Conservation (phyloP, 2,113 vertebrate species). For the Rhadina sibilatrix region DNA sequence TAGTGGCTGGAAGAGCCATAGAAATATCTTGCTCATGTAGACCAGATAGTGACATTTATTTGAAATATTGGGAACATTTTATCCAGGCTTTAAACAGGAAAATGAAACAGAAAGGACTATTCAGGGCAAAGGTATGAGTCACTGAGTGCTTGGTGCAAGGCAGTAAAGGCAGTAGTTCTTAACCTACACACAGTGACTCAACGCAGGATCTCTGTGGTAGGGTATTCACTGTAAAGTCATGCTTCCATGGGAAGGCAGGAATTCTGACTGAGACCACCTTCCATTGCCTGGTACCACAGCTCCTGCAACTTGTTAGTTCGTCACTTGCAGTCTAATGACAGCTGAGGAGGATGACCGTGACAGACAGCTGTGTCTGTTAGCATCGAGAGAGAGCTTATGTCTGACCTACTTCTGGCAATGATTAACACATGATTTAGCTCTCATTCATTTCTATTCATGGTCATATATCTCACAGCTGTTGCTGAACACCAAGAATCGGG, state of each 20-base stretch:
- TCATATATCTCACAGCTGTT: slow-evolving; percentile 32
- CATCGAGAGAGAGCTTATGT: slow-evolving; percentile 36
- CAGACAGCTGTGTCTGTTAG: slow-evolving; percentile 40
- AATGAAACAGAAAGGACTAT: neutral
- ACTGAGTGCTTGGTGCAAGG: neutral
- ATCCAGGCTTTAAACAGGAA: neutral
- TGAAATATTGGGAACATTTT: neutral
- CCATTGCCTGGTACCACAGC: neutral
- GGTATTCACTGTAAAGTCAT: neutral
- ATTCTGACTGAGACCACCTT: neutral
- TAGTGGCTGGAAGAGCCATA: neutral
- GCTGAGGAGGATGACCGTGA: slow-evolving; percentile 21
- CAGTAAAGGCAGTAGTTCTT: neutral
- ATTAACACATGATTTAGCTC: slow-evolving; percentile 62
- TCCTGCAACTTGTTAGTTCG: slow-evolving; percentile 7
- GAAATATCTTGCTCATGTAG: neutral
- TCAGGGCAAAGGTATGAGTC: neutral
- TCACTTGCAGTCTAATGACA: neutral
- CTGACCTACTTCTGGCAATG: slow-evolving; percentile 60
- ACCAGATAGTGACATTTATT: neutral
- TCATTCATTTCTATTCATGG: slow-evolving; percentile 45
- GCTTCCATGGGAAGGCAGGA: neutral
- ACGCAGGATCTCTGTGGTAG: neutral
- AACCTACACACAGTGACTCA: neutral
- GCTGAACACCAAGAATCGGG: neutral